Base-by-base conservation (phyloP, 2,113 vertebrate species). In the Seriola aureovittata region DNA sequence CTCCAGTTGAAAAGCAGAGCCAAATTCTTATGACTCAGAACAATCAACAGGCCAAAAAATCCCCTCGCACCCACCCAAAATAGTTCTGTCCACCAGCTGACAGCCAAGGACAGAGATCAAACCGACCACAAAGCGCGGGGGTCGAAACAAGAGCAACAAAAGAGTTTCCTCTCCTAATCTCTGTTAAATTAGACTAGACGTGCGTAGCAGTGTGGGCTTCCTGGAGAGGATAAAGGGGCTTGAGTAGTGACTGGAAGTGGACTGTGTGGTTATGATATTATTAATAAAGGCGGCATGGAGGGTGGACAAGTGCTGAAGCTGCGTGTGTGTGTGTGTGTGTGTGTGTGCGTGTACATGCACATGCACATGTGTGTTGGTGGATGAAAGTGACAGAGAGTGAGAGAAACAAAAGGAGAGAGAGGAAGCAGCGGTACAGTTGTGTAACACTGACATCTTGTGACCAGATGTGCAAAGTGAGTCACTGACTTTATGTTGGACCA, bases 371-470 rank as follows among this genome's bases (percentile, higher is more conserved):
- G 75, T 32, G 76, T 71, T 48, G 1, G 3, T 48, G 48, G 5
- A 23, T 9, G 23, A 69, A 40, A 59, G 60, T 21, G 34, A 40
- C 52, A 71, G 4, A 29, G 29, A 46, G 25, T 66, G 32, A 29
- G 14, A 50, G 23, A 38, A n/a, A 8, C 1, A 57, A 0, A 62
- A 8, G 52, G 1, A 44, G 36, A 19, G 1, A 11, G 38, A 10
- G 32, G 54, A 6, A 16, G n/a, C 5, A 46, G 64, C 4, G 2
- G 5, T 25, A 75, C 14, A 75, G 66, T 44, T 89, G 81, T 91
- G 25, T 21, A 81, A 91, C 82, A 88, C 82, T 90, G 93, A 89
- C 93, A 90, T 88, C 92, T 85, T 84, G 89, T 89, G 93, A 78
- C n/a, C 58, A 63, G 9, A 69, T 70, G 13, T 16, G 42, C 8